Conservation (phyloP, 2,797 vertebrate genomes). For the Manis pentadactyla region DNA sequence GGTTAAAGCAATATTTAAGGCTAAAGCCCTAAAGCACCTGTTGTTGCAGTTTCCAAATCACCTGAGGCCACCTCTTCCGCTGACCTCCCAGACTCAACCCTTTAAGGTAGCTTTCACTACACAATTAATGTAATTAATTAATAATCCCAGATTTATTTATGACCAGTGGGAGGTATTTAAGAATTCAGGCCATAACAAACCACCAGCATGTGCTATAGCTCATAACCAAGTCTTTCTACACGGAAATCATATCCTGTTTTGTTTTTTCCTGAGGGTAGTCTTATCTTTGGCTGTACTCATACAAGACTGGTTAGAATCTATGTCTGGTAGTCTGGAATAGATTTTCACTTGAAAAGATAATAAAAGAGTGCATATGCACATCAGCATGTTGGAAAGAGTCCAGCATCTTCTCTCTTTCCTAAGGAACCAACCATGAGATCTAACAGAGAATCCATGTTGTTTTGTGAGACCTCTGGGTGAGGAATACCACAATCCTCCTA, state of each 20-base stretch:
- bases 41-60: not conserved
- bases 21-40: not conserved
- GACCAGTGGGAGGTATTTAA: not conserved
- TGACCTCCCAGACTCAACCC: not conserved
- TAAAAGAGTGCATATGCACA: not conserved
- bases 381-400: not conserved
- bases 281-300: not conserved
- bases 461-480: not conserved
- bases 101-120: not conserved
- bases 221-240: not conserved
- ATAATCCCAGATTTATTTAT: not conserved
- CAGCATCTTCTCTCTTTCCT: constrained; percentile 3
- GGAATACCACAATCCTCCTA: not conserved
- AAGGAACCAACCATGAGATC: not conserved
- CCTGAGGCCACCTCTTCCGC: not conserved
- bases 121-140: not conserved
- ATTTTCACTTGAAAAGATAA: constrained; percentile 11
- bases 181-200: constrained; percentile 24
- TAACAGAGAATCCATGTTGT: not conserved
- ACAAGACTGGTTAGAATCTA: not conserved
- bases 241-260: not conserved
- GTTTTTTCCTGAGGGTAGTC: not conserved
- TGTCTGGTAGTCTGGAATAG: constrained; percentile 5
- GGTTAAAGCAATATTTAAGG: not conserved
- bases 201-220: not conserved